phyloP scores from a whole-genome alignment of 2,113 vertebrate species.

The Pteropus alecto region DNA sequence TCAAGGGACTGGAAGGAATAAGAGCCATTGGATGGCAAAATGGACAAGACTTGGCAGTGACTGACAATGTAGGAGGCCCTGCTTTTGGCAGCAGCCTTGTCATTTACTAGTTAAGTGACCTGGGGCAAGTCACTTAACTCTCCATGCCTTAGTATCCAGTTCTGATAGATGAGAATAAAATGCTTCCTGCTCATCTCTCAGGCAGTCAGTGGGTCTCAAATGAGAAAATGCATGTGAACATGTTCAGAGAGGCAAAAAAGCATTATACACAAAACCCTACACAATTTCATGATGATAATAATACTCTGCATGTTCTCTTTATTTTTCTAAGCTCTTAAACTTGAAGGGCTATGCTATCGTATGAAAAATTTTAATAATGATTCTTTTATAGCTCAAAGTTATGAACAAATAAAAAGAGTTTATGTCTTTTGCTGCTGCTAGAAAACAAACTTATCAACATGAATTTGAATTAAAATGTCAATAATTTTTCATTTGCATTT shows the following conservation, averaged over 20 bases:
- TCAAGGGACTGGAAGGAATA: not conserved
- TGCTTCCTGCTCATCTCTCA: not conserved
- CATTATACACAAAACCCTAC: not conserved
- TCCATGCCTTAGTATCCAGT: not conserved
- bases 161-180: not conserved
- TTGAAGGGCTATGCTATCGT: slow-evolving; percentile 39
- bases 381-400: slow-evolving; percentile 69
- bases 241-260: not conserved
- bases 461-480: slow-evolving; percentile 74
- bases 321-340: slow-evolving; percentile 45
- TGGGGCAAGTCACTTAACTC: not conserved
- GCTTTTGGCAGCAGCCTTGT: not conserved
- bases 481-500: slow-evolving; percentile 65
- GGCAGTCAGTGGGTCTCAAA: not conserved
- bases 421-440: slow-evolving; percentile 65
- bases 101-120: not conserved
- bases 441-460: slow-evolving; percentile 54
- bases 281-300: not conserved
- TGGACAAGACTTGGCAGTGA: not conserved
- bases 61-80: not conserved
- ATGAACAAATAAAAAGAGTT: slow-evolving; percentile 77
- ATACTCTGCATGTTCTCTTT: not conserved
- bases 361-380: slow-evolving; percentile 65
- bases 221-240: not conserved
- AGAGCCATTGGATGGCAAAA: not conserved